Percentiles rank a stretch among this genome's conserved stretches.
phyloP scores from a whole-genome alignment of 2,888 invertebrate genomes.

The Phytoseiulus persimilis region DNA sequence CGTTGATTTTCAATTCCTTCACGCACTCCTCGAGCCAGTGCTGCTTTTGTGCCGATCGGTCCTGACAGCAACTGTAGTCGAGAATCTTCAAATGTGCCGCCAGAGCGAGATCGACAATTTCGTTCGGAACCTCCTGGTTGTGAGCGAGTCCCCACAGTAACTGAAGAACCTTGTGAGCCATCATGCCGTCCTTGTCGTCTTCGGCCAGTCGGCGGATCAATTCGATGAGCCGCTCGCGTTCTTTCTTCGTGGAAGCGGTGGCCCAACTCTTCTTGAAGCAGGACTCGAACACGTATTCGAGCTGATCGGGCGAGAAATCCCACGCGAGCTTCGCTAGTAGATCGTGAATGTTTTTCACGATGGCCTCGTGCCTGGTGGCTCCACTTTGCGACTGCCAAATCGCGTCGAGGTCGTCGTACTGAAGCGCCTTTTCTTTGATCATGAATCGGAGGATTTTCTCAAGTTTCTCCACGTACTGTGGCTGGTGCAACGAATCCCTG shows the following conservation, averaged over 20 bases:
- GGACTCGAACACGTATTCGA: conserved; percentile 92
- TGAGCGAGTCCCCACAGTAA: conserved; percentile 94
- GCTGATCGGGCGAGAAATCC: conserved; percentile 94
- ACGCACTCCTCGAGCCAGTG: conserved; percentile 92
- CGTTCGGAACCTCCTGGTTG: conserved; percentile 87
- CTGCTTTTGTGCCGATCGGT: conserved; percentile 88
- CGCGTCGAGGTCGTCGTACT: conserved; percentile 80
- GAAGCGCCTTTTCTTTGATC: conserved; percentile 72
- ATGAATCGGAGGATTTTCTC: conserved; percentile 95
- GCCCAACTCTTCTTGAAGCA: conserved; percentile 76
- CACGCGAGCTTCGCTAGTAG: conserved; percentile 89
- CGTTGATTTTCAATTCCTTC: conserved; percentile 78
- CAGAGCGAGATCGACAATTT: conserved; percentile 92
- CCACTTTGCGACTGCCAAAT: conserved; percentile 96
- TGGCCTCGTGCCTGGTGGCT: conserved; percentile 77
- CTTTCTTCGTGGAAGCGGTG: conserved; percentile 77
- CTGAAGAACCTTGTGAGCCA: conserved; percentile 91
- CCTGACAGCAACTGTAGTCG: conserved; percentile 94
- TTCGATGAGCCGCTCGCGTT: conserved; percentile 86
- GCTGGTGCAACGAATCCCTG: conserved; percentile 89
- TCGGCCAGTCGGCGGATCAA: conserved; percentile 87
- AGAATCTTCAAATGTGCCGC: conserved; percentile 91
- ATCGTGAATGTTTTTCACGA: conserved; percentile 95
- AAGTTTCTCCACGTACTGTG: conserved; percentile 89
- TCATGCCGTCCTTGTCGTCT: conserved; percentile 96